A percentile compares a stretch with the other conserved stretches of the same genome.
phyloP scores from a whole-genome alignment of 2,797 vertebrate genomes.

The Oreonectes daqikongensis region DNA sequence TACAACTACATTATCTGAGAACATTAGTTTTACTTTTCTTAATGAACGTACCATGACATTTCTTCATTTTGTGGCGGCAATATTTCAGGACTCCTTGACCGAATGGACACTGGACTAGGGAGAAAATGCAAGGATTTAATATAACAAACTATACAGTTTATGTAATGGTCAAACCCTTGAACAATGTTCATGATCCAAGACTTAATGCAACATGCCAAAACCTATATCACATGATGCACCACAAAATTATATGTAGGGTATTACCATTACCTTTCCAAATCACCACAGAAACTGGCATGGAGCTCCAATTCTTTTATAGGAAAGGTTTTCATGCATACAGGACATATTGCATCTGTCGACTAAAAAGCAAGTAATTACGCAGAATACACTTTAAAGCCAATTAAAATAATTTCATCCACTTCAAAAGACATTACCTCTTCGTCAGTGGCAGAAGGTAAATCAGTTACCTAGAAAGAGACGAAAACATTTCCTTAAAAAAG shows the following conservation, averaged over 20 bases:
- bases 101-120: background rate
- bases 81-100: background rate
- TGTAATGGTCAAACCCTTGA: no score
- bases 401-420: background rate
- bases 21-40: background rate
- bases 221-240: background rate
- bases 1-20: background rate
- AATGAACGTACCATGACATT: background rate
- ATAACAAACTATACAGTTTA: no score
- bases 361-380: conserved; percentile 11
- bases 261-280: background rate
- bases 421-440: no score
- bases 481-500: no score
- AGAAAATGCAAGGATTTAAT: background rate
- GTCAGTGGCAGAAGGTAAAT: no score
- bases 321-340: background rate
- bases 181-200: no score
- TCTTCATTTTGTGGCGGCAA: conserved; percentile 1
- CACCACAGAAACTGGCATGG: conserved; percentile 1
- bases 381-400: conserved; percentile 35
- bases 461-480: background rate
- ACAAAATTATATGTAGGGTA: conserved; percentile 3
- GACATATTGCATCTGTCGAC: conserved; percentile 6
- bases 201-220: no score
- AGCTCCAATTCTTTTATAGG: background rate